phyloP scores from a whole-genome alignment of 2,113 vertebrate genomes.

The Ammodramus savannarum region DNA sequence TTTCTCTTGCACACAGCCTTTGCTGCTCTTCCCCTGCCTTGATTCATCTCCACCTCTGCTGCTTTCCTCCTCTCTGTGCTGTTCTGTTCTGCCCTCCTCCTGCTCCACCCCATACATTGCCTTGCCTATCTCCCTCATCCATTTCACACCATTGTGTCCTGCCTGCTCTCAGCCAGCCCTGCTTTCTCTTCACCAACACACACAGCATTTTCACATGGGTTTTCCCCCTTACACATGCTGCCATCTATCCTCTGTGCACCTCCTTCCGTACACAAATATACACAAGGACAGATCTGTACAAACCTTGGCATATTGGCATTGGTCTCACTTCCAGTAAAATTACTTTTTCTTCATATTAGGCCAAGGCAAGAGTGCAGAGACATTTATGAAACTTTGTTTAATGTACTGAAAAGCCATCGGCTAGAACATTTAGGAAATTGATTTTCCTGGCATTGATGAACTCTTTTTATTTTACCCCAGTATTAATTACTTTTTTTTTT shows the following conservation, averaged over 20 bases:
- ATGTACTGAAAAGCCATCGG: constrained; percentile 89
- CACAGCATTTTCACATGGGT: accelerated
- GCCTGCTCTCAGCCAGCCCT: background rate
- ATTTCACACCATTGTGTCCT: background rate
- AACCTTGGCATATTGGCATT: constrained; percentile 30
- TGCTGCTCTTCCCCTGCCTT: background rate
- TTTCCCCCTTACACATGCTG: background rate
- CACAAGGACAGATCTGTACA: constrained; percentile 4
- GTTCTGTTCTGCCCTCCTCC: background rate
- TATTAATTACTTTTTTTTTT: constrained; percentile 87
- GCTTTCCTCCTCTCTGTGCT: background rate
- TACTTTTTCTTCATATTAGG: constrained; percentile 80
- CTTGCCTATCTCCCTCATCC: background rate
- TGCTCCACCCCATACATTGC: background rate
- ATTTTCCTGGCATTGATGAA: constrained; percentile 90
- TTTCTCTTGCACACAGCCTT: background rate
- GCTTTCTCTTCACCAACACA: background rate
- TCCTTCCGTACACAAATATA: background rate
- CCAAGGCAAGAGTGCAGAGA: constrained; percentile 78
- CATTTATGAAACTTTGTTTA: constrained; percentile 91
- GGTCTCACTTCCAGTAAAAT: constrained; percentile 79
- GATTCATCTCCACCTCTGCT: background rate
- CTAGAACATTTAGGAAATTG: constrained; percentile 90
- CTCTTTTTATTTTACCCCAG: constrained; percentile 86
- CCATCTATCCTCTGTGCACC: background rate